Evolutionary conservation across 2,797 vertebrate species (phyloP).

Genomic region (Dendrocincla tyrannina): DNA sequence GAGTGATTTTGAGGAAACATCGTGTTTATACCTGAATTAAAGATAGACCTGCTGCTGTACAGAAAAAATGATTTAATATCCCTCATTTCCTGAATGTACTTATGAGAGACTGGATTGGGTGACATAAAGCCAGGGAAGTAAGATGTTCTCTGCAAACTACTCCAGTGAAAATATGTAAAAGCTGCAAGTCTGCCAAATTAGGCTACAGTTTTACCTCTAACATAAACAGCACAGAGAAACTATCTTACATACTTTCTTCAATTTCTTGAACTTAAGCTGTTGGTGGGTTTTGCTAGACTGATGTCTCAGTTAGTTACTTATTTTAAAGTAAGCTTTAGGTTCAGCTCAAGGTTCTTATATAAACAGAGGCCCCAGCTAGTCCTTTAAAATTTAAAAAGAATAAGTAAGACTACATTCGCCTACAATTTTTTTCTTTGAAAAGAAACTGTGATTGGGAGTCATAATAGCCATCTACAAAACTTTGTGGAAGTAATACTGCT

Average conservation of each 20-base stretch:
- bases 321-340: background rate
- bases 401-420: background rate
- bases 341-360: background rate
- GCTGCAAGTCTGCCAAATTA: background rate
- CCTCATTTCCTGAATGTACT: background rate
- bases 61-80: background rate
- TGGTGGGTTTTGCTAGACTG: background rate
- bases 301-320: background rate
- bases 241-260: background rate
- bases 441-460: background rate
- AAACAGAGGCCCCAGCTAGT: background rate
- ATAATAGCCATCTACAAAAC: background rate
- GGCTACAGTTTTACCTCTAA: background rate
- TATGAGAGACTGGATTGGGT: background rate
- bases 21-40: background rate
- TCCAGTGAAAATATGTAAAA: background rate
- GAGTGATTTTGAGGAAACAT: background rate
- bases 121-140: background rate
- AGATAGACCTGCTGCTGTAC: background rate
- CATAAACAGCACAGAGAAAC: background rate
- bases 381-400: background rate
- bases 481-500: background rate
- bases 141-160: background rate
- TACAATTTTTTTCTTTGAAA: background rate
- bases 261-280: background rate